Base-by-base conservation (phyloP, 1,140 invertebrate species). In the Ladona fulva region DNA sequence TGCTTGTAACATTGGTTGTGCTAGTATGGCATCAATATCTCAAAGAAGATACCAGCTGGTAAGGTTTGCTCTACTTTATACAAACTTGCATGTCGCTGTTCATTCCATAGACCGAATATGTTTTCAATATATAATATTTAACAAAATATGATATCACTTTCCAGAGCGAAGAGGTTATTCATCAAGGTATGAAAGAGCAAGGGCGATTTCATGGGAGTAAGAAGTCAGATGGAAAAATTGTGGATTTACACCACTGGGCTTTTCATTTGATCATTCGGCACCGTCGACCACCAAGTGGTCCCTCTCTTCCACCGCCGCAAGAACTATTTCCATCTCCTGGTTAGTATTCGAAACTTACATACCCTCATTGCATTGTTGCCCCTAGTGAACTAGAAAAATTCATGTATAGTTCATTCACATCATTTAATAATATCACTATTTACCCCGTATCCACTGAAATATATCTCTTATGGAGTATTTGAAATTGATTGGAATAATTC, bases 1-100 rank as follows among this genome's bases (percentile, higher is more conserved):
- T 42, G 82, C 83, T 12, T 87, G 85, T 77, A 83, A 81, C 22
- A 81, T 80, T 76, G 85, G 85, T 10, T 87, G 86, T 80, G 80
- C 82, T 76, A 83, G 82, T 12, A 86, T 85, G 84, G 83, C 83
- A 12, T 73, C 52, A 6, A 66, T 66, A 19, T 16, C 52, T 66
- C 52, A 66, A 83, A 82, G 25, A 84, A 84, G 75, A 79, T 76
- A 66, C 14, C 52, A 66, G 22, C 74, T 24, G 73, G 78, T 78
- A 44, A 74, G 52, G 29, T 37, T 37, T 37, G 3, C 8, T 8
- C 29, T 37, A 37, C 29, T 37, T 37, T 8, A 37, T 37, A 37
- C 8, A 37, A 37, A 37, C 8, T 37, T 37, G 1, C 8, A 37
- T 5, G 1, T 8, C 8, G 8, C 8, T 37, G 29, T 37, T 1